Evolutionary conservation across 2,888 invertebrate genomes (phyloP).

Genomic region (Eupithecia abbreviata): DNA sequence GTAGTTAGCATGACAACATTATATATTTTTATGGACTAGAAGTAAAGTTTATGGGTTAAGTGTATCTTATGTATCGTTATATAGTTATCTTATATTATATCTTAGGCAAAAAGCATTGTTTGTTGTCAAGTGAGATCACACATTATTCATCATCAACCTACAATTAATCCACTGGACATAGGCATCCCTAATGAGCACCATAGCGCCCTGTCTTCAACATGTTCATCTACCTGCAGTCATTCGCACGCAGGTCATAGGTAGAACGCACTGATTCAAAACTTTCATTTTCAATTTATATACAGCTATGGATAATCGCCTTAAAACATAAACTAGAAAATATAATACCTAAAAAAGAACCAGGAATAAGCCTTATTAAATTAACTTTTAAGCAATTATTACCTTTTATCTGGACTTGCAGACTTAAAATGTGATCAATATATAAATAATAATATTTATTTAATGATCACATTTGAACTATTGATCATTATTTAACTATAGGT

Average conservation of each 20-base stretch:
- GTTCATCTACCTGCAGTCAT: no score
- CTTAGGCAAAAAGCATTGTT: neutral
- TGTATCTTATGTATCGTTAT: no score
- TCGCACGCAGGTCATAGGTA: no score
- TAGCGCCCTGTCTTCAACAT: no score
- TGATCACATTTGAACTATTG: neutral
- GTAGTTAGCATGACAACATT: neutral
- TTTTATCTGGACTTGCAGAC: neutral
- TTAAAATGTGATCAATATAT: neutral
- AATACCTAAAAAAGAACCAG: neutral
- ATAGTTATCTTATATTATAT: no score
- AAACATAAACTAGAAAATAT: neutral
- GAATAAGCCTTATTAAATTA: neutral
- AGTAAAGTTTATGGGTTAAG: no score
- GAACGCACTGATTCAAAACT: no score
- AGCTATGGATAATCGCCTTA: neutral
- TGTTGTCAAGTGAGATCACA: neutral
- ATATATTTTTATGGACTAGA: neutral
- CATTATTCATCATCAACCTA: neutral
- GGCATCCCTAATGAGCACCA: no score
- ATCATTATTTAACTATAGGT: neutral
- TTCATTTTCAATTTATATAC: neutral
- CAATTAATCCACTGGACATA: no score
- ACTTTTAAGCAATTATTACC: neutral
- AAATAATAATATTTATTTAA: neutral